phyloP scores from a whole-genome alignment of 2,797 vertebrate species.

The Enteromius argenteus region DNA sequence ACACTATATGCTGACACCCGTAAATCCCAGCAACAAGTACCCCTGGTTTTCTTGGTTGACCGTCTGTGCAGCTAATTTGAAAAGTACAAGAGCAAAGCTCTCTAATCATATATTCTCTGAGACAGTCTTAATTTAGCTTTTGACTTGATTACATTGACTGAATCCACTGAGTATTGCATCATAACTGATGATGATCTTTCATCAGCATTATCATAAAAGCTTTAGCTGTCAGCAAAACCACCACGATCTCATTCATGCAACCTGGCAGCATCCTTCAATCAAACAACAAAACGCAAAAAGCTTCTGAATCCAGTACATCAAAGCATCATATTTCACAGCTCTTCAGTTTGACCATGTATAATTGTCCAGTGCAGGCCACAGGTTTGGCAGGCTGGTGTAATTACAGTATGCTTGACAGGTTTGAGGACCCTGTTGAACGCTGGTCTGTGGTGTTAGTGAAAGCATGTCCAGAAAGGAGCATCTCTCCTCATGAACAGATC shows the following conservation, averaged over 20 bases:
- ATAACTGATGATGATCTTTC: slow-evolving; percentile 26
- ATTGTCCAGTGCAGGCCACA: slow-evolving; percentile 18
- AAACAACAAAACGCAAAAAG: neutral
- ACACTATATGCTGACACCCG: neutral
- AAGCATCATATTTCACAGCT: neutral
- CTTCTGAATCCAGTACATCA: slow-evolving; percentile 15
- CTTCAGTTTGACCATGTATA: neutral
- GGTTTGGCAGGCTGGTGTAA: slow-evolving; percentile 2
- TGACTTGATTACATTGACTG: slow-evolving; percentile 5
- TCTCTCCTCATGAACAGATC: slow-evolving; percentile 29
- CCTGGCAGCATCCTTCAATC: slow-evolving; percentile 3
- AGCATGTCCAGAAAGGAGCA: slow-evolving; percentile 26
- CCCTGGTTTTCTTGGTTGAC: neutral
- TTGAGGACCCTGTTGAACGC: slow-evolving; percentile 10
- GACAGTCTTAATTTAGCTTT: neutral
- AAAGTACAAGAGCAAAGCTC: neutral
- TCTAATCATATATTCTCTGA: neutral
- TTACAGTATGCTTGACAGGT: slow-evolving; percentile 8
- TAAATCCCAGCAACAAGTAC: neutral
- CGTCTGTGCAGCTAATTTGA: neutral
- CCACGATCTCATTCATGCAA: neutral
- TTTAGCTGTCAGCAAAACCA: slow-evolving; percentile 33
- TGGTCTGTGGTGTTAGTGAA: slow-evolving; percentile 10
- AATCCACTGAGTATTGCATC: slow-evolving; percentile 11
- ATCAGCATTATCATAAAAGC: slow-evolving; percentile 18